A percentile compares a stretch with the other conserved stretches of the same genome.
These are phyloP conservation scores for Sorex araneus DNA, from an alignment of 2,113 vertebrate genomes.

Conservation along the genomic window DNA sequence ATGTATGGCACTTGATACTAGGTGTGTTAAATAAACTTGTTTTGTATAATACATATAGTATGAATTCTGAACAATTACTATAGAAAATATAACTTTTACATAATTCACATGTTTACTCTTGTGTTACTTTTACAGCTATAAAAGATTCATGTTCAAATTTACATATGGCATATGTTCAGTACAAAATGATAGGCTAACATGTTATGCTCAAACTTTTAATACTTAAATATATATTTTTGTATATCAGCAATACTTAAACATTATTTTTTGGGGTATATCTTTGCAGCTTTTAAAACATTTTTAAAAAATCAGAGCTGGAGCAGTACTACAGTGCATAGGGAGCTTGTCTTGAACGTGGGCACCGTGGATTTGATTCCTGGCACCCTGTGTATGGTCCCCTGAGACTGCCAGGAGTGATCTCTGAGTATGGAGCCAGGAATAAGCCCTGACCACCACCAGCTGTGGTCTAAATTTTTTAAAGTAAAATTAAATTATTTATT, in stretches of 20 bases:
- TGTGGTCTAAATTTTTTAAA: not conserved
- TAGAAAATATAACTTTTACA: conserved; percentile 48
- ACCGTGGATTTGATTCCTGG: too few species aligned
- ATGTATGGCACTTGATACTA: conserved; percentile 58
- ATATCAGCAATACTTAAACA: too few species aligned
- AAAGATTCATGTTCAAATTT: conserved; percentile 36
- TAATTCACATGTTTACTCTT: conserved; percentile 61
- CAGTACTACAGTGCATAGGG: too few species aligned
- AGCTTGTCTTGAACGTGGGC: too few species aligned
- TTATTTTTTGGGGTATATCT: conserved; percentile 42
- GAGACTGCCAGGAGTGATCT: too few species aligned
- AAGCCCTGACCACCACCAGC: too few species aligned
- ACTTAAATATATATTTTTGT: not conserved
- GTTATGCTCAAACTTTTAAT: conserved; percentile 61
- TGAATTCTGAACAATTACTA: not conserved
- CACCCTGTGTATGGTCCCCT: too few species aligned
- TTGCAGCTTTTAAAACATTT: conserved; percentile 40
- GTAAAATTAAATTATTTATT: too few species aligned
- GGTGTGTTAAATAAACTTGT: conserved; percentile 8
- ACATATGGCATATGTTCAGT: not conserved
- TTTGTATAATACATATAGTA: conserved; percentile 22
- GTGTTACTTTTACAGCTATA: conserved; percentile 50
- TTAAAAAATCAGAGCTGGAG: too few species aligned
- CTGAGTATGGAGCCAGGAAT: too few species aligned
- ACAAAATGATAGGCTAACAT: conserved; percentile 13